Evolutionary conservation across 1,140 invertebrate species (phyloP).

Genomic region (Campoletis sonorensis): DNA sequence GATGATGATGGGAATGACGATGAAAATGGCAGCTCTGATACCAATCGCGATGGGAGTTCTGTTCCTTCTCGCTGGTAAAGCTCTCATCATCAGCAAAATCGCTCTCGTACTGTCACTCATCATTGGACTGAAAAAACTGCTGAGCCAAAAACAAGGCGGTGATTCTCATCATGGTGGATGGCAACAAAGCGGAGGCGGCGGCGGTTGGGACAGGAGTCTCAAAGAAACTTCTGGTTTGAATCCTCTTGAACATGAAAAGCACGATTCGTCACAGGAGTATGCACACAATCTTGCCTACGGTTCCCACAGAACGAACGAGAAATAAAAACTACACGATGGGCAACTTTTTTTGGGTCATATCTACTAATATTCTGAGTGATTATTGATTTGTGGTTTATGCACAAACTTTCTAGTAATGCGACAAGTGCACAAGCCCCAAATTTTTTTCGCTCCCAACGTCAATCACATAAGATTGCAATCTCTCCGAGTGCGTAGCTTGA

Average conservation of each 20-base stretch:
- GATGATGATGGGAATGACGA: constrained; percentile 88
- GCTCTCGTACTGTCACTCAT: constrained; percentile 86
- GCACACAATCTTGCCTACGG: constrained; percentile 84
- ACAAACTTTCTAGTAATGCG: not conserved
- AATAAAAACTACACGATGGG: constrained; percentile 3
- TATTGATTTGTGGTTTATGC: not conserved
- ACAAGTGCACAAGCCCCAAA: not conserved
- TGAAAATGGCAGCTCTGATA: constrained; percentile 85
- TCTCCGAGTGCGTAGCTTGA: not conserved
- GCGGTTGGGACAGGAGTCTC: constrained; percentile 78
- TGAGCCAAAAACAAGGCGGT: constrained; percentile 80
- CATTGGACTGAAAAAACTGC: constrained; percentile 87
- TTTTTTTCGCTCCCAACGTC: not conserved
- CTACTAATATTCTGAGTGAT: not conserved
- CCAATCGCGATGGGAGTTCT: constrained; percentile 85
- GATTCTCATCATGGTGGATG: constrained; percentile 79
- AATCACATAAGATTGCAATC: not conserved
- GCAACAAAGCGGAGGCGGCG: constrained; percentile 76
- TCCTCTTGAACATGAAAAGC: constrained; percentile 53
- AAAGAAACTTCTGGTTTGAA: constrained; percentile 65
- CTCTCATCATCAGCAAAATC: constrained; percentile 87
- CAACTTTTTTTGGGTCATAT: not conserved
- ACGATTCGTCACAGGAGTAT: constrained; percentile 72
- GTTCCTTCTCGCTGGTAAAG: constrained; percentile 86
- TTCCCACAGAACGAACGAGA: constrained; percentile 59